Conservation (phyloP, 2,888 invertebrate species). For the Thymelicus acteon region DNA sequence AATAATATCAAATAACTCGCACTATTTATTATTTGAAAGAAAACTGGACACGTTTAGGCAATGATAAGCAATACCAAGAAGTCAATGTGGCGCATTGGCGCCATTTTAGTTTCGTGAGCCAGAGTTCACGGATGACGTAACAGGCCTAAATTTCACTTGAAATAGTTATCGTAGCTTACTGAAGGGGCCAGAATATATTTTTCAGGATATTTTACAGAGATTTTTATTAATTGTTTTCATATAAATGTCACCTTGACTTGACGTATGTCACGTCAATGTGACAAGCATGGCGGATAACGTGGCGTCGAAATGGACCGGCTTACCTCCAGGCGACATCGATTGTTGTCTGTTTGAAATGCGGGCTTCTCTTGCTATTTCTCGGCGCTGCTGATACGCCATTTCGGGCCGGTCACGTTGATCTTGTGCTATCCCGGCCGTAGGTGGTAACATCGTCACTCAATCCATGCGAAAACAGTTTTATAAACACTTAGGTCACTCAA, state of each 20-base stretch:
- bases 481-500: conserved; percentile 54
- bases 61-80: conserved; percentile 32
- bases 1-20: neutral
- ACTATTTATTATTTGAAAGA: neutral
- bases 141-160: conserved; percentile 59
- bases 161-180: conserved; percentile 44
- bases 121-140: conserved; percentile 76
- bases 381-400: conserved; percentile 79
- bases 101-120: conserved; percentile 79
- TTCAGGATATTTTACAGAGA: conserved; percentile 53
- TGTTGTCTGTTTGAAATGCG: conserved; percentile 74
- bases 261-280: conserved; percentile 85
- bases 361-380: conserved; percentile 78
- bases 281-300: conserved; percentile 84
- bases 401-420: conserved; percentile 79
- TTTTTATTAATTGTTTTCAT: conserved; percentile 75
- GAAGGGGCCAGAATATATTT: conserved; percentile 49
- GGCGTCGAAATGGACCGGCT: conserved; percentile 76
- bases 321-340: conserved; percentile 71
- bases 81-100: conserved; percentile 63
- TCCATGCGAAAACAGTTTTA: conserved; percentile 68
- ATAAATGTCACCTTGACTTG: conserved; percentile 84
- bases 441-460: conserved; percentile 81
- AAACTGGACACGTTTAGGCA: neutral
- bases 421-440: conserved; percentile 79